Evolutionary conservation across 2,888 invertebrate genomes (phyloP).

Genomic region (Actias luna): DNA sequence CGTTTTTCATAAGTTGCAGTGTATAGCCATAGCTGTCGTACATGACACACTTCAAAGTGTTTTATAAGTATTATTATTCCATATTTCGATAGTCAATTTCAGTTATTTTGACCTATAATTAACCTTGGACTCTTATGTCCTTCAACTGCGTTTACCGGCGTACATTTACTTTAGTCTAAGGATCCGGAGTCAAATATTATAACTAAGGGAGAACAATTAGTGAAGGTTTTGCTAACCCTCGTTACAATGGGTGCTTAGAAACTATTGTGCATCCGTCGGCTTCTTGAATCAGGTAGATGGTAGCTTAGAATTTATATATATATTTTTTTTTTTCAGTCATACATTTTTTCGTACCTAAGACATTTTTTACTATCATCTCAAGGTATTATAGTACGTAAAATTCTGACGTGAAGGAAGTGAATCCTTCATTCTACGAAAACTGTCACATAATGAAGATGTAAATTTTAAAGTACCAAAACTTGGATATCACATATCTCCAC

Average conservation of each 20-base stretch:
- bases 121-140: not conserved
- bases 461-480: too few relatives aligned
- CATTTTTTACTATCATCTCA: not conserved
- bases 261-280: conserved; percentile 41
- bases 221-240: conserved; percentile 41
- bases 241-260: conserved; percentile 44
- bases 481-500: too few relatives aligned
- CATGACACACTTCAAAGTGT: too few relatives aligned
- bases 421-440: too few relatives aligned
- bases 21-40: too few relatives aligned
- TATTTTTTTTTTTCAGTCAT: conserved; percentile 10
- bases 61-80: too few relatives aligned
- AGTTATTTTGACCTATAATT: not conserved
- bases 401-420: too few relatives aligned
- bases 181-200: conserved; percentile 31
- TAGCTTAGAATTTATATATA: conserved; percentile 36
- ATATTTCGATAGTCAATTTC: not conserved
- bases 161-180: conserved; percentile 43
- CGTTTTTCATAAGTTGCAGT: too few relatives aligned
- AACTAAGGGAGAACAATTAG: conserved; percentile 49
- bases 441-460: too few relatives aligned
- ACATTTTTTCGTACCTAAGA: not conserved
- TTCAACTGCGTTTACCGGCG: conserved; percentile 26
- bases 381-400: too few relatives aligned
- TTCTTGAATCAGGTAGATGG: conserved; percentile 40